Base-by-base conservation (phyloP, 2,888 invertebrate genomes). In the Xiphydria camelus region DNA sequence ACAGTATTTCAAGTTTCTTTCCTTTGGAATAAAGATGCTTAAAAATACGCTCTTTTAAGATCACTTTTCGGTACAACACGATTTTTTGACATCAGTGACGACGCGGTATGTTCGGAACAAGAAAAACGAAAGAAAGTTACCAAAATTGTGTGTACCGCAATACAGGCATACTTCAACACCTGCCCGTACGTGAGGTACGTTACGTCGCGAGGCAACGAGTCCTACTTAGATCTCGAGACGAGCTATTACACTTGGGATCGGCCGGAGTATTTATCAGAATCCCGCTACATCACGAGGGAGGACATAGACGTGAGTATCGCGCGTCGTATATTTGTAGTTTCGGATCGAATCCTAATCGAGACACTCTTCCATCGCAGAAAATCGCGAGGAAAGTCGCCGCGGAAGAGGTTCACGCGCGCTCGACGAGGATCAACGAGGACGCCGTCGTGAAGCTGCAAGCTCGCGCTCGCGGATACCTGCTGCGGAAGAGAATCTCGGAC, bases 401-500 rank as follows among this genome's bases (percentile, higher is more conserved):
- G 1, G 78, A 76, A 59, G 75, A 78, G 55, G 76, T 73, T 37
- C 76, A 77, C 6, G 26, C 36, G 18, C 38, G 40, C 20, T 47
- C 34, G 58, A 77, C 77, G 51, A 18, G 65, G 55, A 61, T 69
- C 50, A 67, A 79, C 17, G 79, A 80, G 51, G 73, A 75, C 23
- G 66, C 76, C 3, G 77, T 86, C 17, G 68, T 79, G 3, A 77
- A 74, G 54, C 73, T 87, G 25, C 87, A 88, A 74, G 83, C 85
- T 1, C 71, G 75, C 33, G 78, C 80, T 39, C 78, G 82, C 54
- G 87, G 87, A 10, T 84, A 80, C 64, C 66, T 86, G 22, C 68
- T 79, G 3, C 79, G 87, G 34, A 78, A 79, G 63, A 68, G 53
- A 29, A 54, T 80, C n/a, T 73, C 69, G 4, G 65, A 76, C 3